phyloP scores from a whole-genome alignment of 2,888 invertebrate genomes.

The Phanerotoma sp. region DNA sequence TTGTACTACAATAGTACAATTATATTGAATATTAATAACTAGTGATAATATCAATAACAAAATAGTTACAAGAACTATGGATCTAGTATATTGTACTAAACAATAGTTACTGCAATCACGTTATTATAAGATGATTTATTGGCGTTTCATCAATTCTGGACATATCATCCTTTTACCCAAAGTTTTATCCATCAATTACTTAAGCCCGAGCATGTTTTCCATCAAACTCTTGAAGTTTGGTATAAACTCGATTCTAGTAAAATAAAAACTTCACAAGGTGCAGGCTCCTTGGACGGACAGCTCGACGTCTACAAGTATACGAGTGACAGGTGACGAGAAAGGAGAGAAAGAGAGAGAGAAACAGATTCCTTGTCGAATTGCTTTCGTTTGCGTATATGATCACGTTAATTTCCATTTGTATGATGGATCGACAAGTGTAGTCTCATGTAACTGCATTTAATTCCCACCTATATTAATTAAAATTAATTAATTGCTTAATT shows the following conservation, averaged over 20 bases:
- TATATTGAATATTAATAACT: too few relatives aligned
- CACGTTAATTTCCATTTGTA: neutral
- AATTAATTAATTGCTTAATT: neutral
- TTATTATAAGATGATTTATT: too few relatives aligned
- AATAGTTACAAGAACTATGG: too few relatives aligned
- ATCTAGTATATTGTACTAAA: too few relatives aligned
- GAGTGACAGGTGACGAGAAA: slow-evolving; percentile 33
- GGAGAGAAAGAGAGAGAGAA: too few relatives aligned
- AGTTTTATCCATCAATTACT: slow-evolving; percentile 1
- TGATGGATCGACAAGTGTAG: neutral
- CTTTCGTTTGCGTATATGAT: slow-evolving; percentile 1
- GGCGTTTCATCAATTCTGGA: slow-evolving; percentile 8
- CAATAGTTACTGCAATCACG: too few relatives aligned
- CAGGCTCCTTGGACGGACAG: neutral
- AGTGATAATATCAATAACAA: too few relatives aligned
- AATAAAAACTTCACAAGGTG: slow-evolving; percentile 12
- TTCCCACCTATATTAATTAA: slow-evolving; percentile 1
- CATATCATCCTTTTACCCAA: neutral
- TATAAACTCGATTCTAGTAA: slow-evolving; percentile 2
- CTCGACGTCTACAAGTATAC: too few relatives aligned
- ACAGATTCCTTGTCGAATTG: slow-evolving; percentile 12
- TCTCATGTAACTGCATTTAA: neutral
- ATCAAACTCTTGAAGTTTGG: neutral
- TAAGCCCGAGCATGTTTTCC: neutral
- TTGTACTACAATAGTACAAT: neutral